Evolutionary conservation across 2,113 vertebrate species (phyloP).

Genomic region (Salvelinus namaycush): DNA sequence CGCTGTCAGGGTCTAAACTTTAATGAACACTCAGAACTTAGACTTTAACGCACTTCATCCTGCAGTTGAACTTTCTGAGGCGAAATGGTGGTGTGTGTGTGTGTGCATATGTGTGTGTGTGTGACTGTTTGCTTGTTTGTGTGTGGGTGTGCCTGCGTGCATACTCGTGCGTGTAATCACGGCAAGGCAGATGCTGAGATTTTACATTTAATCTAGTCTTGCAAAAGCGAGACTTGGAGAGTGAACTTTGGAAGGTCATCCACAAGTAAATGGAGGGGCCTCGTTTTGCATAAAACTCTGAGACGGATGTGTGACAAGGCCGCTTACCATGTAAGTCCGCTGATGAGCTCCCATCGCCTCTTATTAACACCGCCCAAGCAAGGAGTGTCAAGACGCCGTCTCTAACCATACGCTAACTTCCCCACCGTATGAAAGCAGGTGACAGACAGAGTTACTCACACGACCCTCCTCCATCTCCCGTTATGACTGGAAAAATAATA

Average conservation of each 20-base stretch:
- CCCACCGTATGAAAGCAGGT: constrained; percentile 76
- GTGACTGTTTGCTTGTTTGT: background rate
- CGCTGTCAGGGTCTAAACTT: constrained; percentile 50
- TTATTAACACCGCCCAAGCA: constrained; percentile 84
- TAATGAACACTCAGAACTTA: constrained; percentile 37
- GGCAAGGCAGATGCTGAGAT: constrained; percentile 41
- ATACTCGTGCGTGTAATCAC: constrained; percentile 21
- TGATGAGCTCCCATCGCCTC: constrained; percentile 84
- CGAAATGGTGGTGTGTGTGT: constrained; percentile 13
- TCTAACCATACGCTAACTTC: constrained; percentile 51
- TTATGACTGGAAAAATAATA: constrained; percentile 71
- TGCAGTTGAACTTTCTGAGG: constrained; percentile 58
- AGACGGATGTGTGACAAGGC: constrained; percentile 84
- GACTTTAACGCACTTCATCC: constrained; percentile 44
- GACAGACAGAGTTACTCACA: constrained; percentile 88
- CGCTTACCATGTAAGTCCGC: constrained; percentile 74
- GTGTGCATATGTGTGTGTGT: background rate
- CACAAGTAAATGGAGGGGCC: constrained; percentile 77
- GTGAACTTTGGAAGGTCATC: constrained; percentile 72
- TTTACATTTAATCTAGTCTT: constrained; percentile 58
- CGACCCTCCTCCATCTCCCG: constrained; percentile 61
- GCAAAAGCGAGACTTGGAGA: constrained; percentile 53
- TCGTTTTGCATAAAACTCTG: constrained; percentile 84
- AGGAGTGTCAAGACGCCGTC: constrained; percentile 76
- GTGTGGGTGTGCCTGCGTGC: background rate